phyloP scores from a whole-genome alignment of 2,888 invertebrate species.

The Dolichopus griseipennis region DNA sequence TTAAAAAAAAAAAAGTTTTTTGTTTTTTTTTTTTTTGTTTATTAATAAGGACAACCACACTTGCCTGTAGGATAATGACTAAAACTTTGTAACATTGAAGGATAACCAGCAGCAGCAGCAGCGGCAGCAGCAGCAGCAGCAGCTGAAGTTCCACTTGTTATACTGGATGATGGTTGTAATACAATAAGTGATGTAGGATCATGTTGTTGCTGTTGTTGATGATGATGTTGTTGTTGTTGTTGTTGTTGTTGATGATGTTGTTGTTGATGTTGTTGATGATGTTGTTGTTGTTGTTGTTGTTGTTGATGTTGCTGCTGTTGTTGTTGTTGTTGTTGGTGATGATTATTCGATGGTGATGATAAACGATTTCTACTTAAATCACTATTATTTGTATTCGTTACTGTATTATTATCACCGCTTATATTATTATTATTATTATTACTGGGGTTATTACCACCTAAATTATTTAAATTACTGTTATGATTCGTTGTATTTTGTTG shows the following conservation, averaged over 20 bases:
- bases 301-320: conserved; percentile 28
- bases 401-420: not conserved
- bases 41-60: conserved; percentile 28
- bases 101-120: conserved; percentile 42
- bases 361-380: not conserved
- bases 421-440: not conserved
- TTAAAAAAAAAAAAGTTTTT: too few relatives aligned
- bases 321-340: conserved; percentile 35
- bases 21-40: too few relatives aligned
- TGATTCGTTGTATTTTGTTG: conserved; percentile 10
- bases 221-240: conserved; percentile 30
- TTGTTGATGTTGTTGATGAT: conserved; percentile 30
- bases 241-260: conserved; percentile 35
- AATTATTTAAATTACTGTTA: not conserved
- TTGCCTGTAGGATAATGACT: conserved; percentile 60
- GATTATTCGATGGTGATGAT: conserved; percentile 2
- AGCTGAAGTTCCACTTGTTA: conserved; percentile 27
- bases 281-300: conserved; percentile 25
- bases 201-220: conserved; percentile 16
- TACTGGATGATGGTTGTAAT: conserved; percentile 47
- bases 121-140: conserved; percentile 21
- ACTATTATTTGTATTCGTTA: not conserved
- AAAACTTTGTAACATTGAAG: conserved; percentile 60
- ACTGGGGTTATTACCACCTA: too few relatives aligned
- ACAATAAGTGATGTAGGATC: conserved; percentile 42